Conservation (phyloP, 2,797 vertebrate species). For the Lophotriccus pileatus region DNA sequence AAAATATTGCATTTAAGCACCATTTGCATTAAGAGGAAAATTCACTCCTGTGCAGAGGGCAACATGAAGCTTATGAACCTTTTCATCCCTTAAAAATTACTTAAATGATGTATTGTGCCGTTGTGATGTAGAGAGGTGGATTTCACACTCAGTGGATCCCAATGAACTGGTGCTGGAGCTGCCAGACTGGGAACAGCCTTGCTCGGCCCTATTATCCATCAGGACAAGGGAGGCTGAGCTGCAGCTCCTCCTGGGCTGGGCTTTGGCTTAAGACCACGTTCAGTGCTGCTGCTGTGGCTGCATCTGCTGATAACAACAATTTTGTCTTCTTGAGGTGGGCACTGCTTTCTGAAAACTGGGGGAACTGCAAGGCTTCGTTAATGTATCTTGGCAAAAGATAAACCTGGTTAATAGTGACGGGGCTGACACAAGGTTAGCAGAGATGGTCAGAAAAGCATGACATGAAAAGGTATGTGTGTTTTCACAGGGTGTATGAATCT, state of each 20-base stretch:
- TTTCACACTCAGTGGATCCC: not conserved
- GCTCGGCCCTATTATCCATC: not conserved
- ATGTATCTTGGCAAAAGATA: not conserved
- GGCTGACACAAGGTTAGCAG: not conserved
- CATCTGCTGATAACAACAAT: not conserved
- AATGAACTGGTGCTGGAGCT: not conserved
- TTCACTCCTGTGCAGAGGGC: slow-evolving; percentile 32
- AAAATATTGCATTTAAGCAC: slow-evolving; percentile 62
- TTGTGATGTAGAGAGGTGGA: not conserved
- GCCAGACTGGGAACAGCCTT: not conserved
- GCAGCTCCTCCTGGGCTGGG: not conserved
- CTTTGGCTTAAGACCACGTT: rapidly evolving
- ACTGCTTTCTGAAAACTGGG: not conserved
- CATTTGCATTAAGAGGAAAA: slow-evolving; percentile 34
- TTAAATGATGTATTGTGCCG: not conserved
- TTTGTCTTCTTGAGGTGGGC: not conserved
- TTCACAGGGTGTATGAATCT: rapidly evolving
- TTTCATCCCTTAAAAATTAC: not conserved
- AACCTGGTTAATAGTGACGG: not conserved
- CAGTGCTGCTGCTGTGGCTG: not conserved
- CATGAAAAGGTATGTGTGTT: not conserved
- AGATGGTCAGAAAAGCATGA: not conserved
- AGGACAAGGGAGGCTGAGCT: not conserved
- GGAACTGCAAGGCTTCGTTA: not conserved
- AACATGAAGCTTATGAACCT: not conserved